Conservation (phyloP, 2,888 invertebrate genomes). For the Sinhomidia bicolor region DNA sequence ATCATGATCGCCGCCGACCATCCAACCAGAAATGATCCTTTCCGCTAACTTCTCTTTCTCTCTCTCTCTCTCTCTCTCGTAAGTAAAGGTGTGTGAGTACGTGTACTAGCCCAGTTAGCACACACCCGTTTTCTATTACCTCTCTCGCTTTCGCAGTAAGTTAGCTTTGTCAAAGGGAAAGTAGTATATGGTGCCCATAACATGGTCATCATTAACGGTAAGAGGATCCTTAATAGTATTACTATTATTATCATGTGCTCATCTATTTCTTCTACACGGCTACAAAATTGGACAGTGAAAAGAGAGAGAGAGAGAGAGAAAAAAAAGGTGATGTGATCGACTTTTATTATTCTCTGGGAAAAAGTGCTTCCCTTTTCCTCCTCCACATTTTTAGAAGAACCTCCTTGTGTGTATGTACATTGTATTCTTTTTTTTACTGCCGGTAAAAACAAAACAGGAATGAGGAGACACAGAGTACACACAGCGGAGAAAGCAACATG, state of each 20-base stretch:
- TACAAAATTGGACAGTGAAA: background rate
- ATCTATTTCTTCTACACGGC: conserved; percentile 59
- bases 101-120: background rate
- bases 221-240: conserved; percentile 64
- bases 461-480: no score
- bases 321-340: background rate
- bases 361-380: background rate
- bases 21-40: background rate
- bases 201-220: conserved; percentile 53
- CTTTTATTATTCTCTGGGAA: background rate
- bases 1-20: background rate
- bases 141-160: no score
- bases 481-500: no score
- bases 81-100: background rate
- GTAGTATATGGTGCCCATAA: conserved; percentile 49
- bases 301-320: background rate
- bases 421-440: no score
- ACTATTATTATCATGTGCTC: conserved; percentile 69
- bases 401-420: no score
- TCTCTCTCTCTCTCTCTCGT: no score
- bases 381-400: no score
- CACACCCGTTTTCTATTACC: conserved; percentile 4
- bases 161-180: background rate
- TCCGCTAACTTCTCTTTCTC: conserved; percentile 10
- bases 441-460: no score